phyloP scores from a whole-genome alignment of 2,888 invertebrate genomes.

The Eugnorisma glareosa region DNA sequence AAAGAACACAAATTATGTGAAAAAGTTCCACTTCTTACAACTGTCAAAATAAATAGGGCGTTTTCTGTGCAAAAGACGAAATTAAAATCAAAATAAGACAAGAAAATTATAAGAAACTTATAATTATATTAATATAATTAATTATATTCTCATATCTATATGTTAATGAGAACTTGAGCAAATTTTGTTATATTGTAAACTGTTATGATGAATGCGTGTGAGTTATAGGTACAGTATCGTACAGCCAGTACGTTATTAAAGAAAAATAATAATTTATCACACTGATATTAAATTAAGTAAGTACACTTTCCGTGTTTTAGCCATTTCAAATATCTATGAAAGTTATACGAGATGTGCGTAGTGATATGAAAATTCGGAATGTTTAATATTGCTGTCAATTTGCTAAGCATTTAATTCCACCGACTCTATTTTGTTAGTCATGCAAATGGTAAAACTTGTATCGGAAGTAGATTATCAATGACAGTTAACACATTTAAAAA shows the following conservation, averaged over 20 bases:
- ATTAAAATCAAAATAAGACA: not conserved
- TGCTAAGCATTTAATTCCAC: not conserved
- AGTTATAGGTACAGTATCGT: no score
- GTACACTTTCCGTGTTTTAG: not conserved
- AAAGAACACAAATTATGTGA: not conserved
- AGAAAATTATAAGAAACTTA: not conserved
- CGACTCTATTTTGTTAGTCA: not conserved
- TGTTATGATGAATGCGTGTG: no score
- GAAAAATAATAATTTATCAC: no score
- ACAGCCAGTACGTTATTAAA: no score
- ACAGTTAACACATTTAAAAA: not conserved
- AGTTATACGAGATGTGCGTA: not conserved
- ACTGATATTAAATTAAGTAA: no score
- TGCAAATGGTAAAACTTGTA: not conserved
- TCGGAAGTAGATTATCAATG: not conserved
- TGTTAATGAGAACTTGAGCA: no score
- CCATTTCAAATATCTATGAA: not conserved
- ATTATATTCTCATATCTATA: no score
- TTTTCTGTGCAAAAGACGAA: not conserved
- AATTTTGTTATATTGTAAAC: no score
- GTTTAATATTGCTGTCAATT: not conserved
- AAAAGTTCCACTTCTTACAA: not conserved
- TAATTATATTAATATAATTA: no score
- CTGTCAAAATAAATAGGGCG: not conserved
- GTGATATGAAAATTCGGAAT: not conserved